Evolutionary conservation across 2,113 vertebrate species (phyloP).

Genomic region (Uria lomvia): DNA sequence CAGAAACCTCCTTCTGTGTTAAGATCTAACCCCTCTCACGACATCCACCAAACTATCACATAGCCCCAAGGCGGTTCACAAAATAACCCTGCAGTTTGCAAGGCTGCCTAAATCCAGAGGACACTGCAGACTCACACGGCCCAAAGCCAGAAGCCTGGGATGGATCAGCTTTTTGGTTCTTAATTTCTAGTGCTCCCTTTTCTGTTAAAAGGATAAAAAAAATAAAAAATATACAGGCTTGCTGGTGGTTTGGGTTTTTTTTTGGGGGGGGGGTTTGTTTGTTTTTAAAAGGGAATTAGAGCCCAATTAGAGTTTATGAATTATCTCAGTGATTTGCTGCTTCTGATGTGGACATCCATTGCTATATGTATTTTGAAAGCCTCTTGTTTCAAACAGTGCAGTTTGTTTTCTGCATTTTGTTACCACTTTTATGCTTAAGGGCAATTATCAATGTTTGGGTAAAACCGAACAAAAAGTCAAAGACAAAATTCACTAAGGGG

Average conservation of each 20-base stretch:
- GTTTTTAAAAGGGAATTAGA: background rate
- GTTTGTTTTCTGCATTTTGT: background rate
- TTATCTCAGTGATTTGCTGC: background rate
- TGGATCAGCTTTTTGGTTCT: background rate
- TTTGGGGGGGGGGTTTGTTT: background rate
- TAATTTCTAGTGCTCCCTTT: background rate
- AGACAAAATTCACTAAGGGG: background rate
- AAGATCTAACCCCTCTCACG: background rate
- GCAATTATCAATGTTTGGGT: background rate
- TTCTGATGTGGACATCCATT: background rate
- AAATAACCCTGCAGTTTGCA: background rate
- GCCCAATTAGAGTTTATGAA: background rate
- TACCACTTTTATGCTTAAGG: background rate
- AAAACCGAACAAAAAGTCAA: background rate
- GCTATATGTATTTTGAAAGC: too few relatives aligned
- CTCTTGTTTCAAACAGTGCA: too few relatives aligned
- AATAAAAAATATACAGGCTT: background rate
- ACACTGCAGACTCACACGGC: background rate
- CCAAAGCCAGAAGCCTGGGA: background rate
- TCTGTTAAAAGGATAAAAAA: background rate
- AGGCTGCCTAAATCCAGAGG: background rate
- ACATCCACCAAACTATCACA: background rate
- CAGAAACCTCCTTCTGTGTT: background rate
- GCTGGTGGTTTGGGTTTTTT: background rate
- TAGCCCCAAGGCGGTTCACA: accelerated